Conservation (phyloP, 2,888 invertebrate genomes). For the Capitulum mitella region DNA sequence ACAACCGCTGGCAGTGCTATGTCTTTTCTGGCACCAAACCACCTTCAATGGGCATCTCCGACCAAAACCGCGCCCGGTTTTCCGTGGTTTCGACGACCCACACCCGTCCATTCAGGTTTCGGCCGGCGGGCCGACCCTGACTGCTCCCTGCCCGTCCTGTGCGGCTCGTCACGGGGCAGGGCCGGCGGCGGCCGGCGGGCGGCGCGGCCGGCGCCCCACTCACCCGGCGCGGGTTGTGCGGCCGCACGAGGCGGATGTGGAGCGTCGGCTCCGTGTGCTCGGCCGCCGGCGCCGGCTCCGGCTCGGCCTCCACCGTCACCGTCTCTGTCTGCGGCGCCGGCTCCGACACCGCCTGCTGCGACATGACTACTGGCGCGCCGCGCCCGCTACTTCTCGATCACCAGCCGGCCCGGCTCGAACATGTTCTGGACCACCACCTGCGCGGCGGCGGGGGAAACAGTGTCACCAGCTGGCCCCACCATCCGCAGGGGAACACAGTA, state of each 20-base stretch:
- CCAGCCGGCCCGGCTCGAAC: constrained; percentile 6
- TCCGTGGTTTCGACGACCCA: too few relatives aligned
- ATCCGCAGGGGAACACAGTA: too few relatives aligned
- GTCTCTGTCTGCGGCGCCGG: neutral
- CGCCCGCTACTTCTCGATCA: constrained; percentile 11
- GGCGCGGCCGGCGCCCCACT: neutral
- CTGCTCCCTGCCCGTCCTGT: too few relatives aligned
- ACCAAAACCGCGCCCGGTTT: too few relatives aligned
- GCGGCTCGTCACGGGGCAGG: neutral
- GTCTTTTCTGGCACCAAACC: too few relatives aligned
- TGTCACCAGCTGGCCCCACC: too few relatives aligned
- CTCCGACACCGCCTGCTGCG: neutral
- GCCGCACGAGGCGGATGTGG: neutral
- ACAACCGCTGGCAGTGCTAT: too few relatives aligned
- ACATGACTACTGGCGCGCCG: constrained; percentile 1
- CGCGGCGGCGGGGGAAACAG: too few relatives aligned
- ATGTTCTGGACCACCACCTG: constrained; percentile 11
- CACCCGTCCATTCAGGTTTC: too few relatives aligned
- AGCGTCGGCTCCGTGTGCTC: neutral
- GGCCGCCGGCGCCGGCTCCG: neutral
- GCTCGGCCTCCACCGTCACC: neutral
- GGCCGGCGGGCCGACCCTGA: too few relatives aligned
- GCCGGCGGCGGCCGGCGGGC: too few relatives aligned
- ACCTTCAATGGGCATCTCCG: too few relatives aligned
- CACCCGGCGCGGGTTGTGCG: neutral